phyloP scores from a whole-genome alignment of 2,888 invertebrate genomes.

The Epirrita christyi region DNA sequence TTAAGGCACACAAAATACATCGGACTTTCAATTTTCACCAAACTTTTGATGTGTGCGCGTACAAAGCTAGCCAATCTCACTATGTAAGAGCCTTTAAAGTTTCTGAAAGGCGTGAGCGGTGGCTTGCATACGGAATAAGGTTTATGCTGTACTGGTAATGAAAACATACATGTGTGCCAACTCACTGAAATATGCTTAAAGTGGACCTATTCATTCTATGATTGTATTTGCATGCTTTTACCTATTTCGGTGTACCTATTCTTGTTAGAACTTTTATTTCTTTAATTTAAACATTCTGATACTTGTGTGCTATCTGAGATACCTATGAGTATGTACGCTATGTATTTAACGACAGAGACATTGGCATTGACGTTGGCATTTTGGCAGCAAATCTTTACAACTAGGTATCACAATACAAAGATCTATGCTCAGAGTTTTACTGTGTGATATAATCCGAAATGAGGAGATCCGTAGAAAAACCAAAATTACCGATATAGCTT shows the following conservation, averaged over 20 bases:
- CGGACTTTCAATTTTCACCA: constrained; percentile 39
- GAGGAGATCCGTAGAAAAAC: no score
- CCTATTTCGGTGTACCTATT: not conserved
- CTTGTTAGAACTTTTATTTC: not conserved
- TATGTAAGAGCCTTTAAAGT: constrained; percentile 47
- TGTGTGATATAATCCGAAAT: no score
- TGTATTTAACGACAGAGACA: no score
- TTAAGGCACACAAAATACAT: constrained; percentile 14
- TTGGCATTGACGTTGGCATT: no score
- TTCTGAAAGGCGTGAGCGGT: constrained; percentile 43
- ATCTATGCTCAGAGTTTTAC: no score
- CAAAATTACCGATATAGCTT: no score
- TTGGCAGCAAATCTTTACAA: no score
- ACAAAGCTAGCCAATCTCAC: constrained; percentile 47
- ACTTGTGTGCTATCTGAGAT: not conserved
- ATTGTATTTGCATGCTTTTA: constrained; percentile 19
- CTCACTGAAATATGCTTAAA: constrained; percentile 25
- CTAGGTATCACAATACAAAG: no score
- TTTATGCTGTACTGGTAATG: constrained; percentile 28
- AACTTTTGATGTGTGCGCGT: constrained; percentile 50
- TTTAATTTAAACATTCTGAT: not conserved
- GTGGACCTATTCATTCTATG: constrained; percentile 13
- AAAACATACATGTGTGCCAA: constrained; percentile 34
- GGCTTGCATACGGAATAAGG: constrained; percentile 43
- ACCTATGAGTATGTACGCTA: no score